Evolutionary conservation across 2,113 vertebrate species (phyloP), one percentile per base, ranked within the genome.

Genomic region (Ginglymostoma cirratum): DNA sequence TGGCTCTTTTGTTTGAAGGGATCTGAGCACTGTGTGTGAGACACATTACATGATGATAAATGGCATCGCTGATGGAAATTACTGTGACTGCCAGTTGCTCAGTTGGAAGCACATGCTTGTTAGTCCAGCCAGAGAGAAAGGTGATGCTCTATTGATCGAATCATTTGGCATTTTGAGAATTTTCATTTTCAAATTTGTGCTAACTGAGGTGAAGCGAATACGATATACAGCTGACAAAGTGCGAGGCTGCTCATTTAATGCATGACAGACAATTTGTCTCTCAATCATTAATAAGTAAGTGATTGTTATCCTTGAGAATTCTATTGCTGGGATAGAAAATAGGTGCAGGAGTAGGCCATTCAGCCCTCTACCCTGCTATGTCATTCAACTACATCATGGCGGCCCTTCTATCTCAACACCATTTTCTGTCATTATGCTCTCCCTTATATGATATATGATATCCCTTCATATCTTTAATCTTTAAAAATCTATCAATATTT

Each of bases 71-170:
- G 94, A 48, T 95, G 94, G 67, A 72, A 95, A 72, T 30, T 72
- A 67, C 42, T 70, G 15, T 48, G 69, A 52, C 23, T 34, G 19
- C 69, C 69, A 76, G 67, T 52, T 23, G 17, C 89, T 24, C 94
- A 34, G 94, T 30, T 95, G 42, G 96, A 96, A 96, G 92, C 95
- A 95, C 92, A 89, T 10, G 55, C 95, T 92, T 21, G 0, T 86
- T 96, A 96, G 96, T 96, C 90, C 69, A 90, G n/a, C 76, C 34
- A 78, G 80, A 70, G 86, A 4, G 97, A 96, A 97, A 96, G 95
- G 76, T 78, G 55, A 7, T 52, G 38, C 94, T 72, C 52, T 1
- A 21, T 67, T 21, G 52, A 78, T 72, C 30, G 14, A 96, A 72
- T 96, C 85, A 48, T 45, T 90, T 45, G 95, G 76, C 15, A 86